Conservation (phyloP, 2,888 invertebrate species). For the Cosmia pyralina region DNA sequence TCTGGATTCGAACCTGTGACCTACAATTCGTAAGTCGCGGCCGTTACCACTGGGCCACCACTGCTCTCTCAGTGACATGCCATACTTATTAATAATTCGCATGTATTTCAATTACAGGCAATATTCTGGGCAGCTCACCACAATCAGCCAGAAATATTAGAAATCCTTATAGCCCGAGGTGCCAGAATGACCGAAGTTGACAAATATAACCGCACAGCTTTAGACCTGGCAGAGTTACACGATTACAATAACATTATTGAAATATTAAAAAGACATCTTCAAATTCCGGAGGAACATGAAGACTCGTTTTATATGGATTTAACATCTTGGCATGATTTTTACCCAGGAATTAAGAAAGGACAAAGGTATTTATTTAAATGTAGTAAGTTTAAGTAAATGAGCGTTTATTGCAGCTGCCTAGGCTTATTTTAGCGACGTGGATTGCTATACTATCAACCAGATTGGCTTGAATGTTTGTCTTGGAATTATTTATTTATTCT, state of each 20-base stretch:
- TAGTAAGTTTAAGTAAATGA: neutral
- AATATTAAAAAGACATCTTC: constrained; percentile 81
- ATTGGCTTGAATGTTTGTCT: neutral
- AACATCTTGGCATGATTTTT: constrained; percentile 87
- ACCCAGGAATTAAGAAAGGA: constrained; percentile 82
- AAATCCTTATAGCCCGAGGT: constrained; percentile 88
- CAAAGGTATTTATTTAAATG: constrained; percentile 73
- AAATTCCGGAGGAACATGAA: constrained; percentile 69
- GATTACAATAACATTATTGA: constrained; percentile 86
- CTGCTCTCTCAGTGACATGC: neutral
- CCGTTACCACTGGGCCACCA: no score
- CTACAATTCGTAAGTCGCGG: no score
- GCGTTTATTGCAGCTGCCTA: no score
- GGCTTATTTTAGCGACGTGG: neutral
- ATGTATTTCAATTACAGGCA: constrained; percentile 83
- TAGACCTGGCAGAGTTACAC: constrained; percentile 89
- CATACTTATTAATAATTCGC: neutral
- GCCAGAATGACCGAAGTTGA: constrained; percentile 88
- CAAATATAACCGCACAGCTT: constrained; percentile 84
- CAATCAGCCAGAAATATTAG: constrained; percentile 88
- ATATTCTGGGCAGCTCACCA: constrained; percentile 91
- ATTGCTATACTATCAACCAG: neutral
- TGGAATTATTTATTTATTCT: neutral
- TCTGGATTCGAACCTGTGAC: no score
- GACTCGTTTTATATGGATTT: constrained; percentile 66